Evolutionary conservation across 2,888 invertebrate species (phyloP), one percentile per base, ranked within the genome.

Genomic region (Thelaira solivaga): DNA sequence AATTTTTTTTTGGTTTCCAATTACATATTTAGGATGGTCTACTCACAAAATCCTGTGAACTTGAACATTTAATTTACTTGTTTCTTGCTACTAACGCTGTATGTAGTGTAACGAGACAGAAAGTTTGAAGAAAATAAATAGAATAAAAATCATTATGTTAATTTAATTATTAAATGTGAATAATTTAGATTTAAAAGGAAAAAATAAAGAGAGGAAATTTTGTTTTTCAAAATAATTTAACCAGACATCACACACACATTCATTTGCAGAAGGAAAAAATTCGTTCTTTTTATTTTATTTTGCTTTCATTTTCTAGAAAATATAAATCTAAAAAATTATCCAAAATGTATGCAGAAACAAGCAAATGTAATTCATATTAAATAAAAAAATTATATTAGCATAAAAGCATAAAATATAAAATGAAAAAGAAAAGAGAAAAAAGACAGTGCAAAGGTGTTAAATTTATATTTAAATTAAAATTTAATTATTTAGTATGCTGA

Each of bases 161-260:
- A 78, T 77, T 57, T 73, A 41, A 71, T 75, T 78, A 78, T 47
- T 69, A 74, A 74, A 69, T 65, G 39, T 53, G 69, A 78, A 74
- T 74, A 78, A 74, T 73, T 62, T 41, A 69, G 53, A 69, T 68
- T 64, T 43, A 69, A 39, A 51, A 34, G 8, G 0, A 49, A 59
- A 8, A n/a, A n/a, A n/a, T n/a, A n/a, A n/a, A n/a, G n/a, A n/a
- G n/a, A 59, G 7, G 0, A 39, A 29, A n/a, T 16, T 26, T 7
- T n/a, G 11, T 11, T n/a, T 39, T 39, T 64, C 16, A 24, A 10
- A 29, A 2, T 24, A 5, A 26, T 13, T 36, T 34, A n/a, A 31
- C 5, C 5, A 31, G 18, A 16, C 13, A 22, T 13, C 55, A n/a
- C 6, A 31, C 18, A 34, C 24, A 36, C n/a, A 45, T 16, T 13